Conservation (phyloP, 2,888 invertebrate genomes). For the Electrophaes corylata region DNA sequence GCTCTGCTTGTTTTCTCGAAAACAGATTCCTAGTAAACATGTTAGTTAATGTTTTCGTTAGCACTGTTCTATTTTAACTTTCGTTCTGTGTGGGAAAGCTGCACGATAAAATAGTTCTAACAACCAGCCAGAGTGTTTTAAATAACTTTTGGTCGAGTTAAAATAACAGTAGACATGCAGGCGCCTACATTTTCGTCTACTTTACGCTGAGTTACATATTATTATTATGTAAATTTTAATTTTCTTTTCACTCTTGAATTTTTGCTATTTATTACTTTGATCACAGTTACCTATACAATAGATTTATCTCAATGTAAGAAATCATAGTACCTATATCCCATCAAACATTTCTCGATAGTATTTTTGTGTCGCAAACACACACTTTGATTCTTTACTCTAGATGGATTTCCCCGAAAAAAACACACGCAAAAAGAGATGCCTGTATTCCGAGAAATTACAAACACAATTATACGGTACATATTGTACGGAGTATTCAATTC, state of each 20-base stretch:
- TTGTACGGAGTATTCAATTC: neutral
- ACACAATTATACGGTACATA: neutral
- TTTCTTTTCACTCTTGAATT: neutral
- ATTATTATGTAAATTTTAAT: too few relatives aligned
- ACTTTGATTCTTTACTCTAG: neutral
- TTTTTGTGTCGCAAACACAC: neutral
- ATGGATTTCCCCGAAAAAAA: neutral
- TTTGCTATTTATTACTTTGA: neutral
- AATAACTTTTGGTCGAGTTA: slow-evolving; percentile 35
- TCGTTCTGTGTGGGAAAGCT: slow-evolving; percentile 3
- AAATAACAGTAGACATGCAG: slow-evolving; percentile 49
- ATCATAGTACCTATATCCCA: too few relatives aligned
- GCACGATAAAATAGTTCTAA: neutral
- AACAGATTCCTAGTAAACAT: slow-evolving; percentile 2
- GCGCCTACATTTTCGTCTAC: slow-evolving; percentile 42
- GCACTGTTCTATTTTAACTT: slow-evolving; percentile 8
- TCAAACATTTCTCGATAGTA: too few relatives aligned
- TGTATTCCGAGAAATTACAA: neutral
- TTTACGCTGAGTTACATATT: too few relatives aligned
- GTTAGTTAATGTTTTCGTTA: slow-evolving; percentile 1
- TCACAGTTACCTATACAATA: neutral
- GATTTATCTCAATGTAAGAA: neutral
- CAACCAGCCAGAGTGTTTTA: slow-evolving; percentile 16
- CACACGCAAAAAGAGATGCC: neutral
- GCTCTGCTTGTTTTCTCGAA: neutral